phyloP scores from a whole-genome alignment of 1,140 invertebrate genomes.

The Notospermus geniculatus region DNA sequence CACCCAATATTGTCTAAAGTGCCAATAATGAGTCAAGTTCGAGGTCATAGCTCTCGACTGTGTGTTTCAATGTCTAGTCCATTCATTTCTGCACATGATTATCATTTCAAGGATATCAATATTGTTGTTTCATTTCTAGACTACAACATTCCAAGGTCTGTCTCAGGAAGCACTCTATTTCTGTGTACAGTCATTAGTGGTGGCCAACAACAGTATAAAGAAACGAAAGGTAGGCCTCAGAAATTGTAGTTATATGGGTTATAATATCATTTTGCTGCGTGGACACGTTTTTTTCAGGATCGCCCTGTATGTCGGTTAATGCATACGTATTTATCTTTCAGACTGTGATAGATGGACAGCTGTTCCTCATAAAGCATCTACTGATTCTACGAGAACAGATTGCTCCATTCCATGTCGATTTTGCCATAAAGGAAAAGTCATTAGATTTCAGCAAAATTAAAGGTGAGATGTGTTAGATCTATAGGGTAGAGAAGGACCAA shows the following conservation, averaged over 20 bases:
- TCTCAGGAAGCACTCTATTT: slow-evolving; percentile 91
- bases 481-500: too few species aligned
- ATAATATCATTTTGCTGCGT: too few species aligned
- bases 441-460: slow-evolving; percentile 77
- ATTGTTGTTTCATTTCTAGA: slow-evolving; percentile 54
- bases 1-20: too few species aligned
- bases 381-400: slow-evolving; percentile 96
- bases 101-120: too few species aligned
- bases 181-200: slow-evolving; percentile 86
- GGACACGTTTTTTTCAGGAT: not conserved
- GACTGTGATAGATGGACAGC: slow-evolving; percentile 80
- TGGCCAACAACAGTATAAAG: slow-evolving; percentile 65
- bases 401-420: slow-evolving; percentile 95
- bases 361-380: slow-evolving; percentile 98
- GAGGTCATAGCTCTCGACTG: too few species aligned
- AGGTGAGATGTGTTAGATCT: slow-evolving; percentile 30
- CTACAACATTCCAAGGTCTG: slow-evolving; percentile 90
- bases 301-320: not conserved
- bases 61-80: too few species aligned
- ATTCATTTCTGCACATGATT: too few species aligned
- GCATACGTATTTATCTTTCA: slow-evolving; percentile 30
- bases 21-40: too few species aligned
- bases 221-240: slow-evolving; percentile 49
- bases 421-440: slow-evolving; percentile 86
- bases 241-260: too few species aligned